phyloP scores from a whole-genome alignment of 2,888 invertebrate genomes.

The Drosophila emarginata region DNA sequence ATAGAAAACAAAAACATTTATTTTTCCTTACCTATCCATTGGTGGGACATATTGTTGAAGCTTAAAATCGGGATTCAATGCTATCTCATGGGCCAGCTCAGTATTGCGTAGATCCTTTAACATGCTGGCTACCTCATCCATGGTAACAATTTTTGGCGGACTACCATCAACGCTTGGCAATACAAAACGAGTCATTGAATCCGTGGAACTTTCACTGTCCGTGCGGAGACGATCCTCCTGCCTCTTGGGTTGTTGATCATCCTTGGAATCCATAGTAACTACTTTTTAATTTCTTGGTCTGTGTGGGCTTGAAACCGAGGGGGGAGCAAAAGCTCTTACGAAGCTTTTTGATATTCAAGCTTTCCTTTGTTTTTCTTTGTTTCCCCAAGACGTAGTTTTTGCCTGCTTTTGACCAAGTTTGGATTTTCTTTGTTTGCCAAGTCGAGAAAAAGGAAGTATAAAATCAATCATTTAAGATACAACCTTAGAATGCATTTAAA shows the following conservation, averaged over 20 bases:
- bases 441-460: background rate
- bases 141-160: slow-evolving; percentile 82
- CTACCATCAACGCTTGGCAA: slow-evolving; percentile 82
- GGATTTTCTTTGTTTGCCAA: slow-evolving; percentile 2
- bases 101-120: slow-evolving; percentile 87
- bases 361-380: slow-evolving; percentile 15
- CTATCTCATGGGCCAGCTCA: slow-evolving; percentile 98
- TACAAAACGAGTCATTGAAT: slow-evolving; percentile 77
- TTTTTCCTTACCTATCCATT: slow-evolving; percentile 85
- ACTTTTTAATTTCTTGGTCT: background rate
- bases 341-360: background rate
- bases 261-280: slow-evolving; percentile 7
- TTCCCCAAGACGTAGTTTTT: slow-evolving; percentile 8
- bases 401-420: slow-evolving; percentile 5
- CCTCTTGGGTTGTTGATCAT: background rate
- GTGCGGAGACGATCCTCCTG: slow-evolving; percentile 70
- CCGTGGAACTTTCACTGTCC: slow-evolving; percentile 82
- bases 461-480: background rate
- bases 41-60: slow-evolving; percentile 91
- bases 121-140: slow-evolving; percentile 80
- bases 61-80: slow-evolving; percentile 95
- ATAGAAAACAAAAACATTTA: background rate
- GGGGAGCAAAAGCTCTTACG: background rate
- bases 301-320: background rate
- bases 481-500: background rate